phyloP scores from a whole-genome alignment of 2,797 vertebrate genomes.

The Sciaenops ocellatus region DNA sequence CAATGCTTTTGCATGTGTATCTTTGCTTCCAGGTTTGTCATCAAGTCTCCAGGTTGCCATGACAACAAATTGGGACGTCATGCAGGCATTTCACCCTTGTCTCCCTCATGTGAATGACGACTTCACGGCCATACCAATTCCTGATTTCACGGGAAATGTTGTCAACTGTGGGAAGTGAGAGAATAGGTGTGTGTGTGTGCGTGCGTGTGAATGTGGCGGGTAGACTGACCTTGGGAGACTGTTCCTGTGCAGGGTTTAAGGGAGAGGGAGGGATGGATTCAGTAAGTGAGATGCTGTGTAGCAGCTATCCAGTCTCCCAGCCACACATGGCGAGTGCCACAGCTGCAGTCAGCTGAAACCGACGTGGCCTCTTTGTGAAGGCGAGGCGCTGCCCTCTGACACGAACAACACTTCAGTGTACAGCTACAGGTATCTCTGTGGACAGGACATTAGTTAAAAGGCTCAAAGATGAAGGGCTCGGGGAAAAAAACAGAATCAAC shows the following conservation, averaged over 20 bases:
- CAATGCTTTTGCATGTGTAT: conserved; percentile 30
- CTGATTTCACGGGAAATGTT: conserved; percentile 81
- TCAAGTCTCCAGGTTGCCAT: conserved; percentile 87
- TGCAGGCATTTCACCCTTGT: conserved; percentile 90
- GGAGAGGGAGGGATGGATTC: conserved; percentile 63
- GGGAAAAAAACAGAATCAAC: conserved; percentile 4
- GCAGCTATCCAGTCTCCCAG: conserved; percentile 59
- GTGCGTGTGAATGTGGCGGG: conserved; percentile 53
- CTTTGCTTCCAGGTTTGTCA: conserved; percentile 85
- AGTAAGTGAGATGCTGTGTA: conserved; percentile 76
- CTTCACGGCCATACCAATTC: conserved; percentile 85
- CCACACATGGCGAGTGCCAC: conserved; percentile 85
- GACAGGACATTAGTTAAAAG: conserved; percentile 44
- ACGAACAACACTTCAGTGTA: conserved; percentile 29
- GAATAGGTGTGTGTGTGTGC: conserved; percentile 34
- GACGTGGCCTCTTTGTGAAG: conserved; percentile 74
- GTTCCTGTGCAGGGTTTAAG: conserved; percentile 79
- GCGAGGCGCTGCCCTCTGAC: conserved; percentile 73
- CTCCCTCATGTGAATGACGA: conserved; percentile 83
- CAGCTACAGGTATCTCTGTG: conserved; percentile 36
- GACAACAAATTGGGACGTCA: conserved; percentile 90
- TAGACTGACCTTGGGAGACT: conserved; percentile 87
- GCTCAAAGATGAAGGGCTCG: conserved; percentile 38
- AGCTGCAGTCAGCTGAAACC: conserved; percentile 86
- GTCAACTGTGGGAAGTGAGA: conserved; percentile 29